These are phyloP conservation scores for Sylvilagus bachmani DNA, from an alignment of 2,113 vertebrate species.

Conservation along the genomic window DNA sequence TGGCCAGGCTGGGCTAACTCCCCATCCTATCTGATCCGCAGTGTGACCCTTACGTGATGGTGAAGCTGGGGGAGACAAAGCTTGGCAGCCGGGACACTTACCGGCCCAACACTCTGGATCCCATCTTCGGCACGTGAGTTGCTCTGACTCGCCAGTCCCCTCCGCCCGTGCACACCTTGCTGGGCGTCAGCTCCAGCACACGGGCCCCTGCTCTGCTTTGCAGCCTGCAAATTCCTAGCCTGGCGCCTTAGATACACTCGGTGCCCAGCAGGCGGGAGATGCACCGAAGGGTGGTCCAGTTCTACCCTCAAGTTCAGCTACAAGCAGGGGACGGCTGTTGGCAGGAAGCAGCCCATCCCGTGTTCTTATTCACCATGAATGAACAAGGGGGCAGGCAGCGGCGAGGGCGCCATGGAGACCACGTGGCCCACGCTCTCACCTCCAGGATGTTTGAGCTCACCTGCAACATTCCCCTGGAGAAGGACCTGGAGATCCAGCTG, in stretches of 20 bases:
- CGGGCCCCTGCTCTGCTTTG: not conserved
- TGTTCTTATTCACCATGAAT: not conserved
- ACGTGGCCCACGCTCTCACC: fast-evolving
- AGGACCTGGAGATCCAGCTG: conserved; percentile 87
- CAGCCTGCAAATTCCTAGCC: not conserved
- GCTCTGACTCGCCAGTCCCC: not conserved
- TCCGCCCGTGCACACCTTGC: fast-evolving
- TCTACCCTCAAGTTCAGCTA: not conserved
- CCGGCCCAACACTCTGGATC: conserved; percentile 89
- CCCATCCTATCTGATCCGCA: conserved; percentile 46
- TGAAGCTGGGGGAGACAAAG: conserved; percentile 84
- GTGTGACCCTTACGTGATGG: conserved; percentile 89
- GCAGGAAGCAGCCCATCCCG: not conserved
- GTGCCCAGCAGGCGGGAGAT: not conserved
- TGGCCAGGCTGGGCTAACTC: not conserved
- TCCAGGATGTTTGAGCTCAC: conserved; percentile 86
- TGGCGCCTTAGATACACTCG: fast-evolving
- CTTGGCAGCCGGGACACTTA: conserved; percentile 84
- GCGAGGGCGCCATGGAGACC: not conserved
- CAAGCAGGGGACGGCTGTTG: not conserved
- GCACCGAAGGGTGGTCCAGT: not conserved
- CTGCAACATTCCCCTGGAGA: conserved; percentile 87
- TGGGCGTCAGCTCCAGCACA: not conserved
- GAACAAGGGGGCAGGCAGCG: not conserved
- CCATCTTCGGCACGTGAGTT: conserved; percentile 87